A percentile compares a stretch with the other conserved stretches of the same genome.
These are phyloP conservation scores for Passer montanus DNA, from an alignment of 2,113 vertebrate genomes.

Conservation along the genomic window DNA sequence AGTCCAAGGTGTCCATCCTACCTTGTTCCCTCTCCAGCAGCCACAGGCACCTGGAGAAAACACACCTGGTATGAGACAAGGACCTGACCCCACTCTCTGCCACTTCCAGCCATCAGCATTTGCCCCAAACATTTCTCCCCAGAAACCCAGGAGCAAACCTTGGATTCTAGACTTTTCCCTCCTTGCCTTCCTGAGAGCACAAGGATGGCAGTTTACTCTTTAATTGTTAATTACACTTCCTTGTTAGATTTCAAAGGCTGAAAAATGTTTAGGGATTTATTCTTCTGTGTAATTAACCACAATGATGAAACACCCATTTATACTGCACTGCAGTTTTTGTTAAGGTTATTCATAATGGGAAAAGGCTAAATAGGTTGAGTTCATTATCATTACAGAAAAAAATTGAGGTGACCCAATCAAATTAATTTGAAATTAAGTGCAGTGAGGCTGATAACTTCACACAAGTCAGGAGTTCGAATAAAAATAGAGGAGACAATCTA, in stretches of 20 bases:
- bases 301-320: conserved; percentile 39
- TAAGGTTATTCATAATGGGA: conserved; percentile 62
- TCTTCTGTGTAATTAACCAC: conserved; percentile 62
- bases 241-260: conserved; percentile 30
- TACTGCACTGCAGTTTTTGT: conserved; percentile 35
- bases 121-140: not conserved
- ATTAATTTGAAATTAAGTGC: conserved; percentile 67
- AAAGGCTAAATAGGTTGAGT: conserved; percentile 67
- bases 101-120: not conserved
- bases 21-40: not conserved
- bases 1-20: not conserved
- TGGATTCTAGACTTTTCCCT: not conserved
- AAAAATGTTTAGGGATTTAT: conserved; percentile 59
- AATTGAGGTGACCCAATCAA: conserved; percentile 55
- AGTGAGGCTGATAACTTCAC: conserved; percentile 58
- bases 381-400: conserved; percentile 49
- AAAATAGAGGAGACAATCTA: conserved; percentile 27
- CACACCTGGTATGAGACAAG: not conserved
- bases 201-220: conserved; percentile 9
- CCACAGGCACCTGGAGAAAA: not conserved
- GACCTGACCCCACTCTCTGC: not conserved
- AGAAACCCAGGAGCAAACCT: not conserved
- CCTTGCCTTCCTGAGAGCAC: not conserved
- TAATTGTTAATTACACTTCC: conserved; percentile 54
- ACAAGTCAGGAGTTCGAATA: conserved; percentile 51